These are phyloP conservation scores for Subacronicta megacephala DNA, from an alignment of 2,888 invertebrate genomes.

Conservation along the genomic window DNA sequence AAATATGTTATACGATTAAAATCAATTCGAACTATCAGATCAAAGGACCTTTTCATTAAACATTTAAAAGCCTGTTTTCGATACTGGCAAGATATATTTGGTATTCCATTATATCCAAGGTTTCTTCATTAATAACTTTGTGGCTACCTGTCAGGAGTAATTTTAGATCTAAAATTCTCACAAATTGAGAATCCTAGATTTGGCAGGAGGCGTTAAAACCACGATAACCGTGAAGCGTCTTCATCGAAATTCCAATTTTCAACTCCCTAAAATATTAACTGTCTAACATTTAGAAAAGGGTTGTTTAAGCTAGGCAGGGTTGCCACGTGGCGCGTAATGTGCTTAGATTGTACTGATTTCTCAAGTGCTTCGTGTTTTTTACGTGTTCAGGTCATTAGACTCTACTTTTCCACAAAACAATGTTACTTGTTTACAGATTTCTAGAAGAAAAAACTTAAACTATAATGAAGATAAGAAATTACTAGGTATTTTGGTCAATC, in stretches of 20 bases:
- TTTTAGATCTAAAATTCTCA: conserved; percentile 10
- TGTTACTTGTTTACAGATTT: too few relatives aligned
- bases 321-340: conserved; percentile 12
- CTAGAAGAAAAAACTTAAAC: too few relatives aligned
- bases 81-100: not conserved
- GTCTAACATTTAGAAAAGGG: conserved; percentile 65
- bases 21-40: too few relatives aligned
- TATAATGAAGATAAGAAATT: too few relatives aligned
- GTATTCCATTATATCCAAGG: not conserved
- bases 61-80: too few relatives aligned
- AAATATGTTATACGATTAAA: too few relatives aligned
- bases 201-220: conserved; percentile 45
- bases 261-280: conserved; percentile 63
- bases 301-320: conserved; percentile 43
- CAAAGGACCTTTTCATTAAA: too few relatives aligned
- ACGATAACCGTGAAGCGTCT: conserved; percentile 49
- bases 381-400: not conserved
- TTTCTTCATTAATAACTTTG: conserved; percentile 9
- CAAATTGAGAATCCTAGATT: conserved; percentile 27
- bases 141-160: conserved; percentile 4
- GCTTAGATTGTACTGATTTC: not conserved
- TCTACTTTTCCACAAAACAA: too few relatives aligned
- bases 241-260: conserved; percentile 63
- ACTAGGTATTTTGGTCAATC: too few relatives aligned
- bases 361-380: not conserved